Base-by-base conservation (phyloP, 1,140 invertebrate genomes). In the Dinothrombium tinctorium region DNA sequence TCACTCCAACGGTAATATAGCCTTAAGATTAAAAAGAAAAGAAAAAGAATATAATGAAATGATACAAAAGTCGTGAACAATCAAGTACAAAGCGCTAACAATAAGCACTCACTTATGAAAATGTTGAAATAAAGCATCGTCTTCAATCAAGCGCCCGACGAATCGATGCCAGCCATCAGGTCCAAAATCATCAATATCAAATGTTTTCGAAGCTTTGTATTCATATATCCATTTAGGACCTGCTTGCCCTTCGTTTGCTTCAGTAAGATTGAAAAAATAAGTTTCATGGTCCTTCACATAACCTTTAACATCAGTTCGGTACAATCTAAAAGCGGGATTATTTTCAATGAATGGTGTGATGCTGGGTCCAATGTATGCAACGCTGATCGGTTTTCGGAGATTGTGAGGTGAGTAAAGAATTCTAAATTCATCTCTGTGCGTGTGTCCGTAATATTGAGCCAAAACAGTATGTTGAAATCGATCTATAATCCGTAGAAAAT, bases 361-460 rank as follows among this genome's bases (percentile, higher is more conserved):
- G 58, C 72, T 79, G 0, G 78, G 84, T 66, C 60, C 79, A 29
- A 53, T 49, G 28, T 52, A 53, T 7, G 39, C 49, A 24, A 52
- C 29, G 11, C 23, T 44, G 17, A 49, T 44, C 5, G 51, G 50
- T 25, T 21, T 37, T n/a, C n/a, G 11, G 6, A 12, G 4, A 17
- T 43, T 23, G 19, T 44, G n/a, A 15, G 44, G 44, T 15, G 45
- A 47, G 50, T 87, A 90, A 58, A 89, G 87, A 19, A 94, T 61
- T 57, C 87, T 76, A 54, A 89, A 87, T 59, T 89, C 83, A 57
- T 94, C 87, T 50, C 67, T 81, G 64, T 94, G 87, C 1, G 83
- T 90, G 52, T 94, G 87, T 2, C 86, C 87, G 54, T 87, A 94
- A 56, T 92, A 94, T 57, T 92, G 87, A 7, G 80, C 79, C 0